Evolutionary conservation across 2,797 vertebrate species (phyloP).

Genomic region (Myotis daubentonii): DNA sequence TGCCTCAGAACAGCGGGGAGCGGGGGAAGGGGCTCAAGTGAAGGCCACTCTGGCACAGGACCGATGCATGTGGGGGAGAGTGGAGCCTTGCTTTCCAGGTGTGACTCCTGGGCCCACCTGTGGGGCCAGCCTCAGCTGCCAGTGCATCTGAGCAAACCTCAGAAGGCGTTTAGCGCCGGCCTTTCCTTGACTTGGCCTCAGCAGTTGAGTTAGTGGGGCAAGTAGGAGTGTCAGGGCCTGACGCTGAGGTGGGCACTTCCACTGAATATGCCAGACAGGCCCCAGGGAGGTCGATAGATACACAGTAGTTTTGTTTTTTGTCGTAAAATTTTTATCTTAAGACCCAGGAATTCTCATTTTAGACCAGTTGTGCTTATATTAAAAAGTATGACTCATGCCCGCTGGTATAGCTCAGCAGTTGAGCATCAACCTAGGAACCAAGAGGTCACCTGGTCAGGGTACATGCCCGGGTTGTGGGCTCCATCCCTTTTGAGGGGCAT

Average conservation of each 20-base stretch:
- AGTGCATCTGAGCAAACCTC: not conserved
- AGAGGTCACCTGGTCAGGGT: not conserved
- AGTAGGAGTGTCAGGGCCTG: not conserved
- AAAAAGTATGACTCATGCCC: slow-evolving; percentile 48
- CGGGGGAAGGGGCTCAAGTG: not conserved
- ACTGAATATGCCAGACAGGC: not conserved
- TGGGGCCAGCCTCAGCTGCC: not conserved
- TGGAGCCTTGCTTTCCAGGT: not conserved
- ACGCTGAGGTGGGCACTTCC: not conserved
- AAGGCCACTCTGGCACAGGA: not conserved
- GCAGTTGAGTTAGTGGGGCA: not conserved
- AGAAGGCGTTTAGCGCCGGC: not conserved
- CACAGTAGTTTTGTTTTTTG: too few species aligned
- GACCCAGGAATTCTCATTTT: slow-evolving; percentile 47
- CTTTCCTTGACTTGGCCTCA: slow-evolving; percentile 11
- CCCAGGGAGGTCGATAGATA: not conserved
- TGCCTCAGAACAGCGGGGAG: not conserved
- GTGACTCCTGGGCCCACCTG: not conserved
- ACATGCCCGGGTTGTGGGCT: not conserved
- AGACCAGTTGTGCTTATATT: slow-evolving; percentile 42
- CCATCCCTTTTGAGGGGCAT: not conserved
- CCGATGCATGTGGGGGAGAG: too few species aligned
- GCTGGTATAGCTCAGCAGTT: not conserved
- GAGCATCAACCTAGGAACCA: not conserved
- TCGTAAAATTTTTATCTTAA: not conserved